Evolutionary conservation across 92 coral and sea anemone genomes (phyloP).

Genomic region (Phenganax marumi): DNA sequence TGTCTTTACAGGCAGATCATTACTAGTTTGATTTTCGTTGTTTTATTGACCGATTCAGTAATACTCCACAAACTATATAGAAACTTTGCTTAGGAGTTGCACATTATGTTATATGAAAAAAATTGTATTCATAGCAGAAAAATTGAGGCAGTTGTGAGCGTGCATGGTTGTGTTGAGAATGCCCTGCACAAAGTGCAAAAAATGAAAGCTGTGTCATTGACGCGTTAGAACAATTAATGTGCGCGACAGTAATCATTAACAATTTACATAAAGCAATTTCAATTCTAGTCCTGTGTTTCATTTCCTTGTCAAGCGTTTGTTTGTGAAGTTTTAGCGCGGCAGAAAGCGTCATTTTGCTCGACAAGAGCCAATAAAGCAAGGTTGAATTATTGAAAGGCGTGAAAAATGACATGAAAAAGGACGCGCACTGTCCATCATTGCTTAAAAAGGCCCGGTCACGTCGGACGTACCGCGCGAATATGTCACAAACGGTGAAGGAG

Average conservation of each 20-base stretch:
- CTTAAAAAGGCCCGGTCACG: not conserved
- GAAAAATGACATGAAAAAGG: not conserved
- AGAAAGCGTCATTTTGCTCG: not conserved
- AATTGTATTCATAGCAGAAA: too few relatives aligned
- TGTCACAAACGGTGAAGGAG: not conserved
- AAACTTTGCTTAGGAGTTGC: too few relatives aligned
- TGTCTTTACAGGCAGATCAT: not conserved
- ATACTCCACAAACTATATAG: too few relatives aligned
- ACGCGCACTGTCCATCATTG: not conserved
- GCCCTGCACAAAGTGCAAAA: not conserved
- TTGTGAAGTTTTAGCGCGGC: not conserved
- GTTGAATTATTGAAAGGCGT: not conserved
- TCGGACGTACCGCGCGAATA: not conserved
- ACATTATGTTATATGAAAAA: too few relatives aligned
- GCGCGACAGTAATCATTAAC: slow-evolving; percentile 36
- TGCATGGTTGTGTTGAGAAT: too few relatives aligned
- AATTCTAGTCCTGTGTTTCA: slow-evolving; percentile 4
- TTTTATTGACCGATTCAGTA: not conserved
- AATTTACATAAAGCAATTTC: slow-evolving; percentile 29
- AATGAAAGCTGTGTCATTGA: not conserved
- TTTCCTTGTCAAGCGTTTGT: slow-evolving; percentile 40
- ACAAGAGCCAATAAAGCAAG: not conserved
- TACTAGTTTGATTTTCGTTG: not conserved
- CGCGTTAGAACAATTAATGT: slow-evolving; percentile 11
- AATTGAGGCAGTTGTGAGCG: too few relatives aligned